Evolutionary conservation across 1,140 invertebrate species (phyloP), one percentile per base, ranked within the genome.

Genomic region (Sipha flava): DNA sequence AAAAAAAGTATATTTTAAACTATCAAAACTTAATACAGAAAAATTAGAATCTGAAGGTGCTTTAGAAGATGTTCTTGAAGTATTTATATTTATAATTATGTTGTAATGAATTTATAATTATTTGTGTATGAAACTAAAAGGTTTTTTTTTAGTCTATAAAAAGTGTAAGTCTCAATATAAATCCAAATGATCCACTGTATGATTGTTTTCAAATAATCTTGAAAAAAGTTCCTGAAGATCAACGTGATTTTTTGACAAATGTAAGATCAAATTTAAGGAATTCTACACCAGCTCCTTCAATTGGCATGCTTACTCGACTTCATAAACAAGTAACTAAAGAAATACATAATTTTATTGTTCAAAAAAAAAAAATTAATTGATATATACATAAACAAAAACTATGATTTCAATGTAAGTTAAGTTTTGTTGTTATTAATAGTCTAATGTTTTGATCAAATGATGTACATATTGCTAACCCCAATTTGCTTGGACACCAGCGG

Each of bases 31-130:
- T 9, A 96, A 93, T 85, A 91, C 93, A n/a, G 97, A 99, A 83
- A 96, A 97, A 85, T 95, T 93, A 84, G 97, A 98, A 86, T 95
- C 97, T 14, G 96, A 98, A 87, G 97, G 99, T 87, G 92, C 91
- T 82, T 90, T 99, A 0, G 96, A 98, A 86, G 96, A 98, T 88
- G 91, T 95, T 81, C 87, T 99, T 59, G 95, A 98, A 88, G 95
- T 96, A 87, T 86, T 34, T 80, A 47, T 34, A 34, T 66, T 23
- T 31, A 57, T 18, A n/a, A 40, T 49, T 47, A 80, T 81, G 79
- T 62, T 68, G 54, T 81, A 40, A 70, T n/a, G n/a, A 47, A 45
- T 49, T 59, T 79, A 45, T 18, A 21, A 31, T 68, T 40, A 68
- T 29, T 21, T 7, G 18, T 57, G 26, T n/a, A 75, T 49, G 40